A percentile compares a stretch with the other conserved stretches of the same genome.
Conservation (phyloP, 2,113 vertebrate species). For the Halcyon malimbica region DNA sequence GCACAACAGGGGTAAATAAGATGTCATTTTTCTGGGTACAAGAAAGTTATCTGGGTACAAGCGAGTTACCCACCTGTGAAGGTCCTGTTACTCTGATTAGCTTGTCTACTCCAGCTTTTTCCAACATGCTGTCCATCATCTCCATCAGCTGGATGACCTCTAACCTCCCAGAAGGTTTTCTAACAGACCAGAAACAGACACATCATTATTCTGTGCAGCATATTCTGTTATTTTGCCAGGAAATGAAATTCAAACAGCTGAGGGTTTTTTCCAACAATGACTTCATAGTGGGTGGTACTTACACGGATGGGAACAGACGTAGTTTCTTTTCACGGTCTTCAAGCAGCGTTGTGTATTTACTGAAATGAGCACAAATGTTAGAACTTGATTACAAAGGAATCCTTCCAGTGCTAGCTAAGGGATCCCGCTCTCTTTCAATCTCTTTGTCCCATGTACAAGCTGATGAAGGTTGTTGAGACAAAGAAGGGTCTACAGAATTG, state of each 20-base stretch:
- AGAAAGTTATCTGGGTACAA: not conserved
- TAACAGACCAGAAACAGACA: constrained; percentile 39
- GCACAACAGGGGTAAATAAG: not conserved
- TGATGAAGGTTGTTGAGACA: not conserved
- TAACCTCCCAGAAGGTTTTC: constrained; percentile 85
- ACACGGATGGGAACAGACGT: constrained; percentile 86
- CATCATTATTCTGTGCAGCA: not conserved
- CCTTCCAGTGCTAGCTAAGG: not conserved
- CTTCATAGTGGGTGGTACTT: constrained; percentile 57
- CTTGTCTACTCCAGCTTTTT: constrained; percentile 81
- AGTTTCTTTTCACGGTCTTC: constrained; percentile 83
- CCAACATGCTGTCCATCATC: constrained; percentile 88
- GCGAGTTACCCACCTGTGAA: constrained; percentile 77
- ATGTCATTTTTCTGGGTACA: not conserved
- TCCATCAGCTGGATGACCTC: constrained; percentile 84
- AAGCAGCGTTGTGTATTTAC: constrained; percentile 89
- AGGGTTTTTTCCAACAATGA: not conserved
- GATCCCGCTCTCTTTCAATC: not conserved
- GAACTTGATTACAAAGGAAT: not conserved
- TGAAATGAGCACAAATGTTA: constrained; percentile 45
- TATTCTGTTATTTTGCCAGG: not conserved
- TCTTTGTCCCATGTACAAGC: not conserved
- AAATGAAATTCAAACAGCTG: not conserved
- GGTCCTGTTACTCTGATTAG: constrained; percentile 72
- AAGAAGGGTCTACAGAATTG: not conserved